Base-by-base conservation (phyloP, 2,888 invertebrate species). In the Cantharis rufa region DNA sequence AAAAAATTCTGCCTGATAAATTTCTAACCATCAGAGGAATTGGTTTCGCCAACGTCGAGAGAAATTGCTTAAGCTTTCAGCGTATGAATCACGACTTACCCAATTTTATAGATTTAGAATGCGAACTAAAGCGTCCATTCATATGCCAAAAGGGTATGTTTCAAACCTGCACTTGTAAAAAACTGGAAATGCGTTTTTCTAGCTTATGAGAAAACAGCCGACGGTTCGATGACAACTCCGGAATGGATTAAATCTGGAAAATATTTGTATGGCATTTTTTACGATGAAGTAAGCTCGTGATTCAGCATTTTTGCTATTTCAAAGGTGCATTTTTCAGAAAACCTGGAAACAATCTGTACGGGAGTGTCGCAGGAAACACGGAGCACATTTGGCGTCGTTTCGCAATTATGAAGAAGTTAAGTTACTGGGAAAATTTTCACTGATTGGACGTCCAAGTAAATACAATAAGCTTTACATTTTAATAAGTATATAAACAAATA, bases 51-150 rank as follows among this genome's bases (percentile, higher is more conserved):
- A 48, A 15, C 15, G 1, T 15, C 1, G 10, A 15, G 10, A 28
- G 70, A 16, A 15, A 15, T n/a, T 70, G 70, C 48, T 48, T 70
- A 15, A 13, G 15, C 13, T 70, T 70, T 48, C 48, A 28, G n/a
- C 27, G 27, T 2, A 10, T 4, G 48, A 4, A n/a, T 70, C 70
- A 70, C 15, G 15, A 32, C 15, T 5, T 84, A n/a, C 90, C 90
- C 0, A 89, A 90, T 11, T 91, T 91, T 78, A 81, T 91, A 0
- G 90, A 91, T 83, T 85, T 91, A 13, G 89, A 90, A 0, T 91
- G 91, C 78, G 81, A 86, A 0, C 78, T 90, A 15, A 87, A 89
- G 28, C 83, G 90, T 62, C 87, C 70, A 1, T 66, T 77, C n/a
- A 77, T 77, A 10, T 77, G 76, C 24, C 18, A 73, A 68, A 77